A percentile compares a stretch with the other conserved stretches of the same genome.
Evolutionary conservation across 2,888 invertebrate genomes (phyloP).

Genomic region (Hoplodrina blanda): DNA sequence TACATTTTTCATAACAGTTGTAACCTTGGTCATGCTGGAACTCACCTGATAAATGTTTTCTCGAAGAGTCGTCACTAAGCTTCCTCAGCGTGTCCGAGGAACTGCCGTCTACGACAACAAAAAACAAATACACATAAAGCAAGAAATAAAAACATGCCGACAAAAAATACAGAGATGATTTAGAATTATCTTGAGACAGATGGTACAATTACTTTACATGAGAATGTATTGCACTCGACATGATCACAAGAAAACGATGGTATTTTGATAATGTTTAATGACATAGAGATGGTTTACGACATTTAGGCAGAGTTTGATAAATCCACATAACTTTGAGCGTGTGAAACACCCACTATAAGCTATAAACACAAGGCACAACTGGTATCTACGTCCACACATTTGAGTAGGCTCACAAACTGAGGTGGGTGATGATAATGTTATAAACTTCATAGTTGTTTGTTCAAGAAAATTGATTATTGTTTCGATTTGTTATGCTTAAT

Average conservation of each 20-base stretch:
- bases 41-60: conserved; percentile 90
- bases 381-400: conserved; percentile 69
- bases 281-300: conserved; percentile 68
- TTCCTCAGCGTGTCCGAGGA: conserved; percentile 87
- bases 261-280: conserved; percentile 63
- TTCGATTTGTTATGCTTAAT: conserved; percentile 60
- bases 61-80: conserved; percentile 88
- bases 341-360: conserved; percentile 73
- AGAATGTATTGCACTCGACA: conserved; percentile 62
- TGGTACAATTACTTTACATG: conserved; percentile 63
- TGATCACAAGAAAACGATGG: conserved; percentile 60
- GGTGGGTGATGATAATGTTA: conserved; percentile 74
- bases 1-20: conserved; percentile 42
- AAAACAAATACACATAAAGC: conserved; percentile 88
- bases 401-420: conserved; percentile 75
- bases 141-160: conserved; percentile 84
- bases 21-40: conserved; percentile 59
- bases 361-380: conserved; percentile 71
- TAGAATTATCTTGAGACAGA: conserved; percentile 67
- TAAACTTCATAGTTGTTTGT: conserved; percentile 67
- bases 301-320: conserved; percentile 75
- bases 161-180: conserved; percentile 71
- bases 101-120: conserved; percentile 90
- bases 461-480: conserved; percentile 55
- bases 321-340: conserved; percentile 66